Base-by-base conservation (phyloP, 2,888 invertebrate genomes). In the Nycteola revayana region DNA sequence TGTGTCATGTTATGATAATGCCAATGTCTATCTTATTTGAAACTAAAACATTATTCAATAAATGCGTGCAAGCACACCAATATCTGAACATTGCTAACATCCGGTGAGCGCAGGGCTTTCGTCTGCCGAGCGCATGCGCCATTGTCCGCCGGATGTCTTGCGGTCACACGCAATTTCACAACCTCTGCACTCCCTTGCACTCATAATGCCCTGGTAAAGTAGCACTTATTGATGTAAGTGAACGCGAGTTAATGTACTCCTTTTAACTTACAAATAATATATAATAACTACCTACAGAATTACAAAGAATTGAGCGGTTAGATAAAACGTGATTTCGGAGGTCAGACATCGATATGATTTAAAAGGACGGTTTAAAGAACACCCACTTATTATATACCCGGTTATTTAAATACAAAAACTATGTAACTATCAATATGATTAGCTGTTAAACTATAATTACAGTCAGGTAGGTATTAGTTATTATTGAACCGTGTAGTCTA, bases 141-240 rank as follows among this genome's bases (percentile, higher is more conserved):
- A 78, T 80, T 79, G 82, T 78, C 76, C 80, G 73, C 84, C 86
- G 87, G 86, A 86, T 83, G 84, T 85, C 84, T 86, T 88, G 86
- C 74, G 87, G 87, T 88, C 84, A 75, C 82, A 81, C 80, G 81
- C 81, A 83, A 85, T 86, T 86, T 86, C 85, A 83, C 82, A 82
- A 84, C 78, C 78, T 78, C 70, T 70, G 66, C 73, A 67, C 71
- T 73, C 67, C 70, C 66, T 63, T 53, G 54, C 53, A 46, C 53
- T 66, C 60, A 61, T 76, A 69, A 60, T 65, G 63, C 63, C 75
- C 73, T 77, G 64, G 75, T 78, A 74, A 50, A 14, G 39, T 61
- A 53, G 52, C 51, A 58, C 41, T 52, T 38, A 48, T 50, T 53
- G 47, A 37, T 46, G 42, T 46, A 34, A 56, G 38, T 47, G 51